Conservation (phyloP, 2,797 vertebrate species). For the Gymnopithys bicolor region DNA sequence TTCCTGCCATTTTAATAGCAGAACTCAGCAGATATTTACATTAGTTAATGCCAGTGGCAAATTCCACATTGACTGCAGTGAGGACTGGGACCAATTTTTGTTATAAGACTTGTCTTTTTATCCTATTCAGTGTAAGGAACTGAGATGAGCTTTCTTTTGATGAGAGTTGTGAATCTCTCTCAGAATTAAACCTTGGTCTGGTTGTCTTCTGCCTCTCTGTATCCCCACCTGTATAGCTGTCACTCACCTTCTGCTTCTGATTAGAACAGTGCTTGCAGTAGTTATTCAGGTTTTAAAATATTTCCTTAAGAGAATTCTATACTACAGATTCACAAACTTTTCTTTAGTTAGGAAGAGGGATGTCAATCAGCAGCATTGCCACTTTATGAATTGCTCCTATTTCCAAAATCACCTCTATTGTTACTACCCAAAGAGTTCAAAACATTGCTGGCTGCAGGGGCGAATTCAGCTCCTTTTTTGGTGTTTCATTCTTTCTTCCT, state of each 20-base stretch:
- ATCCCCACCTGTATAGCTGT: background rate
- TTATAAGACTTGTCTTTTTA: background rate
- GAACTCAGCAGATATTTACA: background rate
- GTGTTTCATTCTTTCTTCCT: background rate
- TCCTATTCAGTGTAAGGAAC: background rate
- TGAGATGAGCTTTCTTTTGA: background rate
- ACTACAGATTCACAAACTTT: background rate
- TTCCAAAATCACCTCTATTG: constrained; percentile 74
- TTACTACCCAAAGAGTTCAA: constrained; percentile 61
- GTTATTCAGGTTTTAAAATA: background rate
- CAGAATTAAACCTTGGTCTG: background rate
- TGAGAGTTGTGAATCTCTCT: background rate
- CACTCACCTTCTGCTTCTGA: background rate
- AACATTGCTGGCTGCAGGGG: constrained; percentile 46
- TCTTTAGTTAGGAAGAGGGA: constrained; percentile 46
- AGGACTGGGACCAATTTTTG: background rate
- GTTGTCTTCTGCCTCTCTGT: background rate
- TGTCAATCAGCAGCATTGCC: constrained; percentile 31
- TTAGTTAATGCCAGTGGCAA: background rate
- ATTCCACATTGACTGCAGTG: background rate
- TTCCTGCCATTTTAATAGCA: background rate
- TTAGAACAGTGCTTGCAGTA: background rate
- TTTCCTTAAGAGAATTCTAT: constrained; percentile 9
- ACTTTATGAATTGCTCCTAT: constrained; percentile 55
- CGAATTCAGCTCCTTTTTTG: constrained; percentile 64